Base-by-base conservation (phyloP, 1,140 invertebrate species). In the Calephelis nemesis region DNA sequence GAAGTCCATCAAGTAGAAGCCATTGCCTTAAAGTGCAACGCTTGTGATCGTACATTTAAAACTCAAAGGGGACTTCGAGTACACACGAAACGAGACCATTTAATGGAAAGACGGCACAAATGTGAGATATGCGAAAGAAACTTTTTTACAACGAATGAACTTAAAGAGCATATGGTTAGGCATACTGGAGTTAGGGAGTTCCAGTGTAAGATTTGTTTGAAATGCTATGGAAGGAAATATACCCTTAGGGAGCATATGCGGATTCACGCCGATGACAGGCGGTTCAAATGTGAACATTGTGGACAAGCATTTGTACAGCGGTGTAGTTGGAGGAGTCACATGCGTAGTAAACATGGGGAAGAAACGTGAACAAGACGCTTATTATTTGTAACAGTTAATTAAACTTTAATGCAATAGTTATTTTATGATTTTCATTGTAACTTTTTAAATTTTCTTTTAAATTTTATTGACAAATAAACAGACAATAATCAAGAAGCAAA, bases 201-300 rank as follows among this genome's bases (percentile, higher is more conserved):
- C 65, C 62, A 78, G 30, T 90, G 87, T 67, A 76, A 83, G 10
- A 72, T 80, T 3, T 90, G 93, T 54, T 79, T 88, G 12, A 93
- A 92, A 54, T 82, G 81, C 19, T 93, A 90, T 47, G 69, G 78
- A 0, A 90, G 91, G 15, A 91, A 86, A 52, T 91, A 83, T 54
- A 92, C 90, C 0, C 40, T 93, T 0, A 83, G 85, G 19, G 87
- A 89, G 1, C 93, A 93, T 68, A 78, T 92, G 60, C 91, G 93
- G 63, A 93, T 94, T 42, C 94, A 95, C 75, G 81, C 9, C 74
- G 83, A 54, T 78, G 92, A 76, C 79, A 80, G 80, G 47, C 50
- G 73, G 39, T 82, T 79, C 45, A 82, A 85, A 47, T 93, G 92
- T 39, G 74, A 83, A 0, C 48, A 87, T 5, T 93, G 91, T 62